Percentiles rank a stretch among this genome's conserved stretches.
phyloP scores from a whole-genome alignment of 2,113 vertebrate species.

The Siniperca knerii region DNA sequence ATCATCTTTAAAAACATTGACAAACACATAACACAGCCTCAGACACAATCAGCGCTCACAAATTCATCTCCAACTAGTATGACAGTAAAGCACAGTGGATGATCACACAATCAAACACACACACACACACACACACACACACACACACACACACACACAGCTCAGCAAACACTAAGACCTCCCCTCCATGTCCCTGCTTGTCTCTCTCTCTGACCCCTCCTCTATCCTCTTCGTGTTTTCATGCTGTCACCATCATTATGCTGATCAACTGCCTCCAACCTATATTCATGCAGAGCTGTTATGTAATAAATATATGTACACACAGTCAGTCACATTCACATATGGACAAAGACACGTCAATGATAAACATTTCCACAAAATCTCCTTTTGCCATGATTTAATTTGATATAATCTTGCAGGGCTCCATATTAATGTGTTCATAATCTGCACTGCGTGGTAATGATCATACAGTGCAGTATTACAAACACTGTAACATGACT shows the following conservation, averaged over 20 bases:
- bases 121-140: not conserved
- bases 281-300: conserved; percentile 57
- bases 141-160: conserved; percentile 17
- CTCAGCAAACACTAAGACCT: not conserved
- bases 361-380: conserved; percentile 56
- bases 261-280: conserved; percentile 65
- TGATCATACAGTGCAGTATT: conserved; percentile 1
- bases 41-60: not conserved
- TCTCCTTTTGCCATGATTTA: conserved; percentile 42
- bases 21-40: too few species aligned
- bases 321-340: conserved; percentile 20
- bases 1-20: too few species aligned
- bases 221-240: conserved; percentile 59
- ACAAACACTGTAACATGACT: not conserved
- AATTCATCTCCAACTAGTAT: not conserved
- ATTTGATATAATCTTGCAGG: conserved; percentile 40
- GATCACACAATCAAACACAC: too few species aligned
- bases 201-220: conserved; percentile 15
- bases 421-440: conserved; percentile 12
- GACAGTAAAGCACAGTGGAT: not conserved
- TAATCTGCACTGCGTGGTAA: conserved; percentile 11
- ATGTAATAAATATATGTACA: conserved; percentile 53
- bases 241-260: conserved; percentile 44
- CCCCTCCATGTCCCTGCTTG: not conserved
- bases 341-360: conserved; percentile 37